phyloP scores from a whole-genome alignment of 1,140 invertebrate genomes.

The Tachypleus tridentatus region DNA sequence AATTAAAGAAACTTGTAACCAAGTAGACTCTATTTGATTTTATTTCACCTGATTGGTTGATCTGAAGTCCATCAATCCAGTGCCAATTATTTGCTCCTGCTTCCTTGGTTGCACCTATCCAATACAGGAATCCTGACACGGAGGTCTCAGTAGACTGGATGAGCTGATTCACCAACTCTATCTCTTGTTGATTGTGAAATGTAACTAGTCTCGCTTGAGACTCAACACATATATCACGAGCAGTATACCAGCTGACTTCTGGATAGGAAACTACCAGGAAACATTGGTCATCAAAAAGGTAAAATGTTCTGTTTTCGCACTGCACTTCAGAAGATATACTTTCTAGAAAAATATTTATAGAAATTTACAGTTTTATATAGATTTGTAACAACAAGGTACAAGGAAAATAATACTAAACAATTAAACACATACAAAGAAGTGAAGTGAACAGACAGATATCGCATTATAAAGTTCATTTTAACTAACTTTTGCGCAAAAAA shows the following conservation, averaged over 20 bases:
- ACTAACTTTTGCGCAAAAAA: too few relatives aligned
- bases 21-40: neutral
- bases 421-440: too few relatives aligned
- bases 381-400: too few relatives aligned
- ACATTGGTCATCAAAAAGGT: conserved; percentile 32
- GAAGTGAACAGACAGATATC: too few relatives aligned
- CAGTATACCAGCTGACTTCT: conserved; percentile 55
- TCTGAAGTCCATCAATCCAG: conserved; percentile 47
- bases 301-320: conserved; percentile 22
- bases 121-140: conserved; percentile 51
- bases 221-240: conserved; percentile 53
- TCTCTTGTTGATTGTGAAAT: conserved; percentile 14
- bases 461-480: too few relatives aligned
- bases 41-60: conserved; percentile 40
- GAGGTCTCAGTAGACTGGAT: conserved; percentile 52
- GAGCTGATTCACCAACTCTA: conserved; percentile 47
- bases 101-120: conserved; percentile 43
- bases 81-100: conserved; percentile 30
- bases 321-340: too few relatives aligned
- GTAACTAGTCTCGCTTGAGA: conserved; percentile 35
- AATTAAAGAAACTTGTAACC: too few relatives aligned
- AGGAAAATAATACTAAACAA: too few relatives aligned
- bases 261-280: conserved; percentile 58
- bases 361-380: too few relatives aligned
- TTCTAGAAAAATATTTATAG: too few relatives aligned